Percentiles rank a stretch among this genome's conserved stretches.
Evolutionary conservation across 2,888 invertebrate species (phyloP).

Genomic region (Carabus problematicus): DNA sequence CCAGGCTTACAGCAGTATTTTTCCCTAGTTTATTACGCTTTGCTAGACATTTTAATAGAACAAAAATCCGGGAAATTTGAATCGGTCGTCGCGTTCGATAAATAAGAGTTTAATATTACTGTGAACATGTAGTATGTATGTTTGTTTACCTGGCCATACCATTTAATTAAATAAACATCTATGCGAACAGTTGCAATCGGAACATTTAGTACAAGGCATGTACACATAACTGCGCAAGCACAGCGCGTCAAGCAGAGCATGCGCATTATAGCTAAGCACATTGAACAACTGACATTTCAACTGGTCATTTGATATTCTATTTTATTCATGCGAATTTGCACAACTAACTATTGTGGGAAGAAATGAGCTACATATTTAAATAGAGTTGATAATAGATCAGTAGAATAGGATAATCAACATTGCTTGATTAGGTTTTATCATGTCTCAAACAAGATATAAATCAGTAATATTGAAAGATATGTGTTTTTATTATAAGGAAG

Average conservation of each 20-base stretch:
- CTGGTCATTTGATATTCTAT: neutral
- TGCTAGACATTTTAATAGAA: slow-evolving; percentile 28
- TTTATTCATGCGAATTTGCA: neutral
- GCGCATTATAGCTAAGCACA: too few relatives aligned
- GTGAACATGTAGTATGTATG: slow-evolving; percentile 32
- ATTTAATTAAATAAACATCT: slow-evolving; percentile 23
- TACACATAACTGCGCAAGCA: too few relatives aligned
- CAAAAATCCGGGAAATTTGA: slow-evolving; percentile 31
- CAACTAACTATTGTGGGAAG: too few relatives aligned
- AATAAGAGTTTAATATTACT: slow-evolving; percentile 32
- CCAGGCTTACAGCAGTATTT: slow-evolving; percentile 9
- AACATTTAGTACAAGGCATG: too few relatives aligned
- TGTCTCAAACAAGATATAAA: neutral
- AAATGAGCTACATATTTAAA: too few relatives aligned
- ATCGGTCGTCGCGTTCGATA: slow-evolving; percentile 28
- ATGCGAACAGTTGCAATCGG: too few relatives aligned
- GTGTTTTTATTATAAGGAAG: slow-evolving; percentile 31
- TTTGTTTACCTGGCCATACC: slow-evolving; percentile 25
- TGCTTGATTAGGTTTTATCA: too few relatives aligned
- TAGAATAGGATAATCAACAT: too few relatives aligned
- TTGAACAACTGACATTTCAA: neutral
- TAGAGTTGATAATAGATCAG: too few relatives aligned
- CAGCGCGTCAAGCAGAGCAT: too few relatives aligned
- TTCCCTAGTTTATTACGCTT: slow-evolving; percentile 21
- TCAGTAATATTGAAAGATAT: slow-evolving; percentile 6